A percentile compares a stretch with the other conserved stretches of the same genome.
Evolutionary conservation across 2,113 vertebrate species (phyloP).

Genomic region (Elgaria multicarinata): DNA sequence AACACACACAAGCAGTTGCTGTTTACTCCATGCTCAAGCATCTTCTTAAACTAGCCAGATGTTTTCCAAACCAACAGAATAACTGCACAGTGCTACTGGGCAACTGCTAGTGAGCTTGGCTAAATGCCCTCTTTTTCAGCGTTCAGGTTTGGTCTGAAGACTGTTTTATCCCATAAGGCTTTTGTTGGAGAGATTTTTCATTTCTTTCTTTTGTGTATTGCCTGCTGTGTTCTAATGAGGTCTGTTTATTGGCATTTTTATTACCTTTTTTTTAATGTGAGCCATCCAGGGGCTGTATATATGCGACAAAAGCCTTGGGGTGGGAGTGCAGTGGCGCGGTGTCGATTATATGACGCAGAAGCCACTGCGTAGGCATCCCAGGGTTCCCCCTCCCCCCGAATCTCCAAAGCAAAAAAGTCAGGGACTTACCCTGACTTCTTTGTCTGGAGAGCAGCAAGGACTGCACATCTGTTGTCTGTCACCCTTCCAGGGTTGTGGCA

Average conservation of each 20-base stretch:
- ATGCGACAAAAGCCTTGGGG: too few species aligned
- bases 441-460: too few species aligned
- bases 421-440: too few species aligned
- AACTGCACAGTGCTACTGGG: neutral
- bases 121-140: too few species aligned
- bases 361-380: too few species aligned
- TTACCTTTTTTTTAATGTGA: neutral
- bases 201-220: neutral
- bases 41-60: neutral
- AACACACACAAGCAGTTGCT: neutral
- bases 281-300: too few species aligned
- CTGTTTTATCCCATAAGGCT: neutral
- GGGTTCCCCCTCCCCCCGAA: too few species aligned
- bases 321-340: too few species aligned
- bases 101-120: neutral
- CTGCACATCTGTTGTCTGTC: too few species aligned
- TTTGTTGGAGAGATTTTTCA: neutral
- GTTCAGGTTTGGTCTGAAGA: neutral
- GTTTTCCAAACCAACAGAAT: neutral
- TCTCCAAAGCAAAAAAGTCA: too few species aligned
- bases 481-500: too few species aligned
- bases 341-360: too few species aligned
- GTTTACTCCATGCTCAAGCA: neutral
- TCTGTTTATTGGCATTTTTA: neutral
- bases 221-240: neutral